Base-by-base conservation (phyloP, 2,888 invertebrate genomes). In the Melipona bicolor region DNA sequence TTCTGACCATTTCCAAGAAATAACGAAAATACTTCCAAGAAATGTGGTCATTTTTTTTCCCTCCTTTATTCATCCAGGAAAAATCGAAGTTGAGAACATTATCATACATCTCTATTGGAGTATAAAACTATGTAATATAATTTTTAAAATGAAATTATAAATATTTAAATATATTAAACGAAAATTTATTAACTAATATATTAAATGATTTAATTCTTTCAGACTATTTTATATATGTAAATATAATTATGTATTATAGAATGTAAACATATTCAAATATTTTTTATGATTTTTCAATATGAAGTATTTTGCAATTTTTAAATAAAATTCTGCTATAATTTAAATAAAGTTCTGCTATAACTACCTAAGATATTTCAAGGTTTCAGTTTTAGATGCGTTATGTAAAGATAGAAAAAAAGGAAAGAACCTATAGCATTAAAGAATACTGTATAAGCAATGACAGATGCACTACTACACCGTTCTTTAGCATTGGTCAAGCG, bases 21-120 rank as follows among this genome's bases (percentile, higher is more conserved):
- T 67, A 70, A 79, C 67, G 65, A 78, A 80, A 81, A 83, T 64
- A 62, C 67, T 88, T 87, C 87, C 43, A 81, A 56, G 85, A 88
- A 87, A n/a, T 32, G 24, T 32, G 43, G 43, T 77, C 73, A 65
- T 76, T 71, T 71, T 61, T 56, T 50, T 32, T 68, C 61, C 73
- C 50, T 62, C 74, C 36, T 21, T 50, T 59, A 52, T 64, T 65
- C 43, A 74, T 54, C 64, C 61, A 61, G 36, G 36, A 68, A 64
- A 24, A 68, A 70, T 80, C 78, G 62, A 76, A 77, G 73, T 70
- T 9, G 61, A n/a, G 17, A 62, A 67, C 62, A 5, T n/a, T 71
- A 71, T 74, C 36, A 83, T 27, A 70, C n/a, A 24, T 50, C n/a
- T 9, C 19, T 32, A 15, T 36, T 54, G 5, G 17, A 70, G 15